A percentile compares a stretch with the other conserved stretches of the same genome.
Evolutionary conservation across 53 echinoderm and acorn worm species (phyloP).

Genomic region (Holothuria leucospilota): DNA sequence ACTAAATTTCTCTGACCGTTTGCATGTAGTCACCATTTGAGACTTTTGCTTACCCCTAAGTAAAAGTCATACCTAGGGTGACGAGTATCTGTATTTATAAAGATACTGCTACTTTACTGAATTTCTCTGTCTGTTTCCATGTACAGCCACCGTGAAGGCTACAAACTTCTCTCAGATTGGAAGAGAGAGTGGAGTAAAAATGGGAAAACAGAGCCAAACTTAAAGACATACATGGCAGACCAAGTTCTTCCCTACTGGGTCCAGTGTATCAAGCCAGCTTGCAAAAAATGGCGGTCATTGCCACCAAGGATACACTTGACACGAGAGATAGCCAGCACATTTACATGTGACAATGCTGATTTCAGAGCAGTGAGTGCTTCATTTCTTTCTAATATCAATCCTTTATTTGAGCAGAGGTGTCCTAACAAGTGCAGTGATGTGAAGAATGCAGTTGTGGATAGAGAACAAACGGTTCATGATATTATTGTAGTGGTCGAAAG

Average conservation of each 20-base stretch:
- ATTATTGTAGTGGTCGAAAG: too few relatives aligned
- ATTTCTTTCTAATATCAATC: not conserved
- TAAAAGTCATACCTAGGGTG: too few relatives aligned
- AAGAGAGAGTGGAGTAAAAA: constrained; percentile 90
- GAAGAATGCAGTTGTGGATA: too few relatives aligned
- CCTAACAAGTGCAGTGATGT: too few relatives aligned
- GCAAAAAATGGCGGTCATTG: constrained; percentile 81
- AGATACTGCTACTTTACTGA: too few relatives aligned
- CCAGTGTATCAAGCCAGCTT: constrained; percentile 77
- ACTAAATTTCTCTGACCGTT: too few relatives aligned
- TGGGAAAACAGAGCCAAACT: constrained; percentile 93
- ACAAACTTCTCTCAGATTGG: constrained; percentile 72
- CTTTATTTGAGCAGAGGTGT: too few relatives aligned
- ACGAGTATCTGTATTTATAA: too few relatives aligned
- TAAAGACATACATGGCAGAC: constrained; percentile 92
- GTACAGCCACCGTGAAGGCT: constrained; percentile 86
- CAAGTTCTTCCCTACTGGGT: constrained; percentile 90
- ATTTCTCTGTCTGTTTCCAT: too few relatives aligned
- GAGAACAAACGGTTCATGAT: too few relatives aligned
- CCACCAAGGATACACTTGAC: constrained; percentile 57
- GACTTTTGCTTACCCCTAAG: too few relatives aligned
- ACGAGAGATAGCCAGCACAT: constrained; percentile 64
- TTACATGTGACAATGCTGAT: constrained; percentile 62
- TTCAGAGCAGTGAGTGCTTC: constrained; percentile 15
- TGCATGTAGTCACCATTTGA: constrained; percentile 77